Conservation (phyloP, 2,797 vertebrate genomes). For the Somateria mollissima region DNA sequence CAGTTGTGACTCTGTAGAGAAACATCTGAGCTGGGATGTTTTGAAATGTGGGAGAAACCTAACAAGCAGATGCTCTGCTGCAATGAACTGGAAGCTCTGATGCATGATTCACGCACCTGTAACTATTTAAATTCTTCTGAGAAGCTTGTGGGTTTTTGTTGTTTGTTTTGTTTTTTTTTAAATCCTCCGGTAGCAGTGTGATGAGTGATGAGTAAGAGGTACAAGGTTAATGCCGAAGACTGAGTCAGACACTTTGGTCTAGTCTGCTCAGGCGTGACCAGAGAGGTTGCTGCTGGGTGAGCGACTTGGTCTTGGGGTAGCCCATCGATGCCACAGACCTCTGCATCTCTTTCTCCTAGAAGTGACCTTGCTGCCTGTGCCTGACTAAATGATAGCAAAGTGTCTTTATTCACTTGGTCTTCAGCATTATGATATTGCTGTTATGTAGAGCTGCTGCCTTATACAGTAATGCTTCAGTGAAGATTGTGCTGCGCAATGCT, state of each 20-base stretch:
- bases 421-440: neutral
- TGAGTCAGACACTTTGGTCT: neutral
- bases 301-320: neutral
- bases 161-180: neutral
- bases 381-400: neutral
- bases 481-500: neutral
- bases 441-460: neutral
- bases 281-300: neutral
- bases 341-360: neutral
- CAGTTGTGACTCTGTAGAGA: neutral
- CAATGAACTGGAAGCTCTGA: neutral
- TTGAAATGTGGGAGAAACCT: neutral
- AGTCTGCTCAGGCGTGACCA: neutral
- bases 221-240: neutral
- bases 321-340: neutral
- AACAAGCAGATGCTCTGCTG: neutral
- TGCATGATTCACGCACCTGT: neutral
- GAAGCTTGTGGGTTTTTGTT: neutral
- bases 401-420: neutral
- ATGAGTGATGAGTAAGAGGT: neutral
- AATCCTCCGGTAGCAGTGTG: neutral
- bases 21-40: neutral
- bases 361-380: neutral
- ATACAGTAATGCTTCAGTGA: fast-evolving
- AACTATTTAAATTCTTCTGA: neutral